These are phyloP conservation scores for Aplochiton taeniatus DNA, from an alignment of 2,797 vertebrate genomes.

Conservation along the genomic window DNA sequence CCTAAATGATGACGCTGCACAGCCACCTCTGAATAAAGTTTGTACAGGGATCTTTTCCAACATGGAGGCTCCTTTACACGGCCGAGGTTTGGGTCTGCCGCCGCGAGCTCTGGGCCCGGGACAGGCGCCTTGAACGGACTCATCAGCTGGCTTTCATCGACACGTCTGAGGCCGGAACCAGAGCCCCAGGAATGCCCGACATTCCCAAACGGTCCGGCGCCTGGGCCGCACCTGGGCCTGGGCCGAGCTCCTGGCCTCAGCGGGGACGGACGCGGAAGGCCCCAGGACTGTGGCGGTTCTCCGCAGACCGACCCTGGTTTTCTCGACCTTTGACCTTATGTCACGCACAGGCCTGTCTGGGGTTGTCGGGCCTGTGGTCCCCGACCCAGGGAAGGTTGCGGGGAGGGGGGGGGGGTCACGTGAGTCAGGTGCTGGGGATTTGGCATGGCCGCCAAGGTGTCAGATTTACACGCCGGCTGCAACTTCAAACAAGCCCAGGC, in stretches of 20 bases:
- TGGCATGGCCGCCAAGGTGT: slow-evolving; percentile 39
- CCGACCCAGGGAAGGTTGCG: too few relatives aligned
- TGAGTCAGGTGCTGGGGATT: slow-evolving; percentile 48
- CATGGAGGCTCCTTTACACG: too few relatives aligned
- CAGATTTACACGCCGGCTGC: slow-evolving; percentile 54
- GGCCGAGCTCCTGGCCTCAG: slow-evolving; percentile 11
- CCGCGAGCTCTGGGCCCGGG: slow-evolving; percentile 2
- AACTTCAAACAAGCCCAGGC: slow-evolving; percentile 56
- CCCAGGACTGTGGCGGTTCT: neutral
- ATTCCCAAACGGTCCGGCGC: slow-evolving; percentile 29
- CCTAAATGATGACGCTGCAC: too few relatives aligned
- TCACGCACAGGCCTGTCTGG: neutral
- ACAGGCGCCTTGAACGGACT: neutral
- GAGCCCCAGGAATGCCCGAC: slow-evolving; percentile 39
- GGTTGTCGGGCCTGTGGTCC: too few relatives aligned
- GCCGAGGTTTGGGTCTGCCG: neutral
- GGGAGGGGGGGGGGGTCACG: neutral
- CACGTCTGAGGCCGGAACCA: slow-evolving; percentile 9
- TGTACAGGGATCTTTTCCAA: too few relatives aligned
- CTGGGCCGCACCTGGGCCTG: slow-evolving; percentile 22
- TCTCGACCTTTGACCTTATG: slow-evolving; percentile 33
- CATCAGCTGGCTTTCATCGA: slow-evolving; percentile 37
- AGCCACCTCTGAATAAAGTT: too few relatives aligned
- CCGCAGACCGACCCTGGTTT: slow-evolving; percentile 1
- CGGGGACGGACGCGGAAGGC: slow-evolving; percentile 15